Percentiles rank a stretch among this genome's conserved stretches.
Evolutionary conservation across 2,888 invertebrate genomes (phyloP).

Genomic region (Harmothoe impar): DNA sequence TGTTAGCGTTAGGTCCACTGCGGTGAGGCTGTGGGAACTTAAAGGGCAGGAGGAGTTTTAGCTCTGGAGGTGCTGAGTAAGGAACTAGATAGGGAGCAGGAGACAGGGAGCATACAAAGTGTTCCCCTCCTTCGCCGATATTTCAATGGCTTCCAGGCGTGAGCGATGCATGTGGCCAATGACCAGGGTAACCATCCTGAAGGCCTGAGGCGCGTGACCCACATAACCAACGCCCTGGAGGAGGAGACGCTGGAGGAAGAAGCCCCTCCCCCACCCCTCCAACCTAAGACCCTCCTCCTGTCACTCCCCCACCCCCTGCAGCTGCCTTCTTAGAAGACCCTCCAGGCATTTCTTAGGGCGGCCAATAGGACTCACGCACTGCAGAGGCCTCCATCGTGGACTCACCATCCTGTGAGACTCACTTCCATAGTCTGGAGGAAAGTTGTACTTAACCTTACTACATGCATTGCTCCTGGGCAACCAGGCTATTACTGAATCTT

Average conservation of each 20-base stretch:
- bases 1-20: too few species aligned
- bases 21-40: too few species aligned
- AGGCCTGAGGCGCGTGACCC: conserved; percentile 31
- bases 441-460: too few species aligned
- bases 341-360: background rate
- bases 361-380: background rate
- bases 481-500: too few species aligned
- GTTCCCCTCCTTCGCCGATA: background rate
- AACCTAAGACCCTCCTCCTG: background rate
- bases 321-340: background rate
- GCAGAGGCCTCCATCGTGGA: background rate
- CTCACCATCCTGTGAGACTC: too few species aligned
- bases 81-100: too few species aligned
- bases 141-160: conserved; percentile 40
- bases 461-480: too few species aligned
- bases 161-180: conserved; percentile 35
- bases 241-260: background rate
- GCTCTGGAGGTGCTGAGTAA: too few species aligned
- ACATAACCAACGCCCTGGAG: conserved; percentile 15
- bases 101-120: background rate
- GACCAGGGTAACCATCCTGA: conserved; percentile 37
- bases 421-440: too few species aligned
- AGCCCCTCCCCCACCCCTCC: background rate
- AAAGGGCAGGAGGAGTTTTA: too few species aligned
- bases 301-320: background rate